Base-by-base conservation (phyloP, 37 sponge, comb jelly and placozoan species). In the Theonella swinhoei region DNA sequence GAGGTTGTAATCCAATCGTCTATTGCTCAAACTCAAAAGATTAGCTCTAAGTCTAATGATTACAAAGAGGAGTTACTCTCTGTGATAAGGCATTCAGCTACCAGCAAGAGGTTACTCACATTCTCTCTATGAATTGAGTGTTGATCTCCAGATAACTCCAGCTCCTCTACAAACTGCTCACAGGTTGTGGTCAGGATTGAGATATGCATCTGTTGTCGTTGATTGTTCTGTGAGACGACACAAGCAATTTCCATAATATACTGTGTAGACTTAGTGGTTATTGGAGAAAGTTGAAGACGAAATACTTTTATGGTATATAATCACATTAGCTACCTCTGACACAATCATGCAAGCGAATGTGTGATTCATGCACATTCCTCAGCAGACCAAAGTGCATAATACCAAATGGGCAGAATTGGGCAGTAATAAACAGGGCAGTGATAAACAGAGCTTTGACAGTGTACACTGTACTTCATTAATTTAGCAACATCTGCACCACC, bases 121-220 rank as follows among this genome's bases (percentile, higher is more conserved):
- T 38, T 8, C 39, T 64, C 43, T 25, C 63, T 64, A 2, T 37
- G 24, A 31, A 20, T 64, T 14, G 4, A 29, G 35, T 8, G 71
- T 62, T 81, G 60, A 1, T 81, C 37, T 35, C 37, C 67, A 41
- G 4, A 42, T 36, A 30, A 9, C 19, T 74, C 74, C 42, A 74
- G 19, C 37, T 71, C 72, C 63, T 34, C 74, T 8, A 42, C 30
- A 35, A 88, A 78, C 39, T 76, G 30, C 17, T 72, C 76, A 69
- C 76, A 76, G 60, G 62, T 42, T 4, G 60, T 31, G n/a, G 25
- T 35, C n/a, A 67, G 32, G 11, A 75, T 64, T 31, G 67, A 64
- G 22, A 88, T 14, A 30, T 67, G 41, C 61, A 14, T 24, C 26
- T 42, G 30, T 42, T 82, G 40, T 7, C 23, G 37, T 42, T 28